These are phyloP conservation scores for Watsonalla binaria DNA, from an alignment of 2,888 invertebrate species.

Conservation along the genomic window DNA sequence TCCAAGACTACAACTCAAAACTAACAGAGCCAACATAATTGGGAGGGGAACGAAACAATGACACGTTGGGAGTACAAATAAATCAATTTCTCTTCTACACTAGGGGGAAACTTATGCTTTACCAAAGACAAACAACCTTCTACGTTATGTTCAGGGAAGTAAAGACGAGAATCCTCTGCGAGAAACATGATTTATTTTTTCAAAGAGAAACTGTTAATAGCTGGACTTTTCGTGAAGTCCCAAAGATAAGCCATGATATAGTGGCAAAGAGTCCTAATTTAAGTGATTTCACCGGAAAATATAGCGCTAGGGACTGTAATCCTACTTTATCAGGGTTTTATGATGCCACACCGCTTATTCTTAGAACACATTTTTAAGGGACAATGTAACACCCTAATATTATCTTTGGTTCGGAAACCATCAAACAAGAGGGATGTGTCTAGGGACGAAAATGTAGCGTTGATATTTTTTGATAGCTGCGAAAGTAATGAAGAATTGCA, in stretches of 20 bases:
- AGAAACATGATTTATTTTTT: slow-evolving; percentile 1
- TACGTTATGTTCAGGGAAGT: accelerated
- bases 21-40: slow-evolving; percentile 10
- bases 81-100: slow-evolving; percentile 48
- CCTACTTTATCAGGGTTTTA: slow-evolving; percentile 33
- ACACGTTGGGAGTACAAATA: slow-evolving; percentile 41
- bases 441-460: no score
- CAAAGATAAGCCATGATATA: slow-evolving; percentile 55
- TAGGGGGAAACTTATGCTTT: slow-evolving; percentile 19
- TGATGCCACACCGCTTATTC: slow-evolving; percentile 6
- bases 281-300: slow-evolving; percentile 53
- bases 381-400: no score
- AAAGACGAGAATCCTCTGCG: slow-evolving; percentile 7
- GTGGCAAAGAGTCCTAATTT: slow-evolving; percentile 46
- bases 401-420: no score
- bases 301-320: slow-evolving; percentile 36
- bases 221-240: slow-evolving; percentile 29
- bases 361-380: not conserved
- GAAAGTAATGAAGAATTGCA: no score
- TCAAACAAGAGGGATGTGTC: no score
- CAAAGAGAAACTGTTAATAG: slow-evolving; percentile 23
- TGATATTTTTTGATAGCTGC: no score
- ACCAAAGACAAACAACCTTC: not conserved
- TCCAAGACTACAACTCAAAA: slow-evolving; percentile 9
- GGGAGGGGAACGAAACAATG: slow-evolving; percentile 32